Base-by-base conservation (phyloP, 2,797 vertebrate genomes). In the Tapera naevia region DNA sequence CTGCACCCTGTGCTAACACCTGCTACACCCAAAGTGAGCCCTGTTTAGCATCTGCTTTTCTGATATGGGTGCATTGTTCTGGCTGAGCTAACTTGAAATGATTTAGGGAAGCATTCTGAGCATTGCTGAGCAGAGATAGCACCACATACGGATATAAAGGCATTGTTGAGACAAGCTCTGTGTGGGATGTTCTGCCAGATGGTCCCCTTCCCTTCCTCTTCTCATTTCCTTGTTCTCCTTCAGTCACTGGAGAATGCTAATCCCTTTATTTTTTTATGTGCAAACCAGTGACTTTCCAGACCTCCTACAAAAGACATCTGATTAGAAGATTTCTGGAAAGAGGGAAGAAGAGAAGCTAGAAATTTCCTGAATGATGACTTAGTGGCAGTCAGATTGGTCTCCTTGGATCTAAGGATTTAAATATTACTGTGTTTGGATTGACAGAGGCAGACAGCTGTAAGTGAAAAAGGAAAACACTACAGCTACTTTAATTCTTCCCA, bases 171-270 rank as follows among this genome's bases (percentile, higher is more conserved):
- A 48, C 65, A 65, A 72, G 16, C 5, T 61, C 54, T 69, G 86
- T 3, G 12, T 83, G 43, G 58, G 72, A 89, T 95, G 91, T 93
- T 93, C 89, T 93, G 95, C 94, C 95, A 95, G 96, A 89, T 17
- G 6, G 89, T 78, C 75, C 91, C 94, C 92, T 95, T 91, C 93
- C 95, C 95, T 96, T 95, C 94, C 94, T 93, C 50, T 95, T 94
- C 92, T 88, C 79, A 92, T 93, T 96, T 96, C 96, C 96, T 89
- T 94, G 95, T 97, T 89, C 89, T 88, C n/a, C 82, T 88, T 94
- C 80, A 88, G 76, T 6, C 39, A 30, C 37, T 48, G n/a, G 17
- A 92, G 69, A 92, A 78, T 74, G 58, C 19, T 54, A 88, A 89
- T 94, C 86, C 86, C 41, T 85, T 92, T 88, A 86, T 91, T 92